Percentiles rank a stretch among this genome's conserved stretches.
These are phyloP conservation scores for Phthorimaea operculella DNA, from an alignment of 1,140 invertebrate genomes.

Conservation along the genomic window DNA sequence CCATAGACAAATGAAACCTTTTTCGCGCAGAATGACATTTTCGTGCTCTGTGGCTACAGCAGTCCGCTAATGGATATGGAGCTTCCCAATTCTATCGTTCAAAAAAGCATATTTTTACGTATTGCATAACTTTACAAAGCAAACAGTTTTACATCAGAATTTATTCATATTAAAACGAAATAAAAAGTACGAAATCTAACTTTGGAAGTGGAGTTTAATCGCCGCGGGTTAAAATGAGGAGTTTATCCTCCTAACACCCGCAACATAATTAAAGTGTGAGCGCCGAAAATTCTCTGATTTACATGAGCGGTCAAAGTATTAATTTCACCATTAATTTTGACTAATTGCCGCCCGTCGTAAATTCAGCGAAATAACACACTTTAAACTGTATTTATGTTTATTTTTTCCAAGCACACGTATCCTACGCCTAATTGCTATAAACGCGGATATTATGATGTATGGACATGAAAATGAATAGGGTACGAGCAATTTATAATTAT, in stretches of 20 bases:
- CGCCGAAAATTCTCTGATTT: slow-evolving; percentile 44
- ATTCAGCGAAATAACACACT: slow-evolving; percentile 50
- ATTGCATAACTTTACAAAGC: too few species aligned
- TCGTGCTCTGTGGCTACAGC: too few species aligned
- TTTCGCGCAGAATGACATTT: too few species aligned
- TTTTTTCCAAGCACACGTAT: slow-evolving; percentile 40
- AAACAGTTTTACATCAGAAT: too few species aligned
- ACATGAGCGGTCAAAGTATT: slow-evolving; percentile 62
- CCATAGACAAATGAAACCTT: too few species aligned
- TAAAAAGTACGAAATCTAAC: too few species aligned
- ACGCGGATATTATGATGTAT: slow-evolving; percentile 52
- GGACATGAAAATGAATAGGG: slow-evolving; percentile 42
- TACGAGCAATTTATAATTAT: slow-evolving; percentile 17
- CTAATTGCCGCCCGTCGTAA: slow-evolving; percentile 53
- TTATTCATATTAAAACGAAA: too few species aligned
- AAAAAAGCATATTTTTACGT: too few species aligned
- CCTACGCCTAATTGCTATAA: slow-evolving; percentile 48
- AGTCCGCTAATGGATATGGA: too few species aligned
- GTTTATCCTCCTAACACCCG: neutral
- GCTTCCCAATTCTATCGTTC: too few species aligned
- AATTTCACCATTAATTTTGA: slow-evolving; percentile 65
- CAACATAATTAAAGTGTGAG: slow-evolving; percentile 11
- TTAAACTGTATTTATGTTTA: slow-evolving; percentile 59
- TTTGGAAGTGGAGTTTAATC: neutral
- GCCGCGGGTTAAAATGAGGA: neutral